Evolutionary conservation across 2,888 invertebrate species (phyloP), one percentile per base, ranked within the genome.

Genomic region (Leptinotarsa tumamoca): DNA sequence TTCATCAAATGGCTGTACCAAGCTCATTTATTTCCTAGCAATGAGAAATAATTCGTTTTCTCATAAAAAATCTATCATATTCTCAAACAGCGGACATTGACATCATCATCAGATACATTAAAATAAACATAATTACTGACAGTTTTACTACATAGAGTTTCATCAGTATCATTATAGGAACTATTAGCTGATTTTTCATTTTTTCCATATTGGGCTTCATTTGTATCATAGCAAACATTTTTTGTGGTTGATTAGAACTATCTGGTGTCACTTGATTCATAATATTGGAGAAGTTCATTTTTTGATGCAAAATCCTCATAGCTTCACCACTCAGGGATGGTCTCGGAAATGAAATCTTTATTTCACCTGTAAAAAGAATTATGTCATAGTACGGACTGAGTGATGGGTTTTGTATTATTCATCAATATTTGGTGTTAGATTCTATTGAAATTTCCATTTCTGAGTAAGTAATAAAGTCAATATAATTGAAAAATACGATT

Each of bases 71-170:
- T 14, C 23, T 14, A 21, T 15, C 15, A 3, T 23, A 23, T 58
- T 54, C 23, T 52, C 52, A 69, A 27, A 69, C 52, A 13, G 69
- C 7, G 4, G n/a, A 56, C 69, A 69, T 69, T 14, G 69, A 69
- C 69, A 69, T 69, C 69, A 52, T 69, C 69, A 43, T 69, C 4
- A 69, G 43, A 27, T 69, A 69, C 69, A 69, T 69, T n/a, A 69
- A 21, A 49, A 69, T 56, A 56, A 69, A 69, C 69, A 69, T 69
- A 4, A 69, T n/a, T 5, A 69, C 13, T n/a, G 69, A 54, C 15
- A 69, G 4, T 69, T 69, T 69, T 4, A 69, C n/a, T 15, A 69
- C 56, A 43, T 69, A 69, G 23, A 69, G 33, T 18, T 69, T 69
- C 43, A 56, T 56, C 1, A 69, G 54, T 7, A 69, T 27, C 69